These are phyloP conservation scores for Leucophenga maculata DNA, from an alignment of 2,888 invertebrate genomes.

Conservation along the genomic window DNA sequence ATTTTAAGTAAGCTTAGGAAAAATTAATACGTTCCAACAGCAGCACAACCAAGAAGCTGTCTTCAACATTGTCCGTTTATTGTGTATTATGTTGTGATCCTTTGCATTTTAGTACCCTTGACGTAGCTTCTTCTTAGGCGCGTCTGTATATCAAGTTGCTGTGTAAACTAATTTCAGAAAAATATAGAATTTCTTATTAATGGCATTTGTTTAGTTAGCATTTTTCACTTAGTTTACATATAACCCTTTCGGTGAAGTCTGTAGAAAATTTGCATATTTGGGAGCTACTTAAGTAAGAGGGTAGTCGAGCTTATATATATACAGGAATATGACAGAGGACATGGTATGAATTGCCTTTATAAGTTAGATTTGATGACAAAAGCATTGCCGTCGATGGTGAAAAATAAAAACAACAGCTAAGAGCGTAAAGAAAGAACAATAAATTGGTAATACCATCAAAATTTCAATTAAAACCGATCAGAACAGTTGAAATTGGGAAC, in stretches of 20 bases:
- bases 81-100: slow-evolving; percentile 14
- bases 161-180: slow-evolving; percentile 50
- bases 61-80: slow-evolving; percentile 43
- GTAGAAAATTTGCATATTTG: slow-evolving; percentile 3
- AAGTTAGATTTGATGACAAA: too few species aligned
- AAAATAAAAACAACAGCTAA: too few species aligned
- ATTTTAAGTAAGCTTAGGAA: slow-evolving; percentile 63
- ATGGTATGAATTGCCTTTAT: too few species aligned
- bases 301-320: too few species aligned
- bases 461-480: too few species aligned
- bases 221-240: slow-evolving; percentile 33
- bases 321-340: too few species aligned
- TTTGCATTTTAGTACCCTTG: neutral
- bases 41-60: slow-evolving; percentile 65
- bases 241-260: slow-evolving; percentile 38
- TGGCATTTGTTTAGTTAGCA: slow-evolving; percentile 53
- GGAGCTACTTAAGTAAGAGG: too few species aligned
- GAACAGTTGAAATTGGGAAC: too few species aligned
- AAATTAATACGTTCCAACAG: slow-evolving; percentile 45
- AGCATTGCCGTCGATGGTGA: too few species aligned
- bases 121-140: slow-evolving; percentile 15
- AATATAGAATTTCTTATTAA: slow-evolving; percentile 59
- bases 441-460: too few species aligned
- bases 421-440: too few species aligned
- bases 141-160: slow-evolving; percentile 53